Evolutionary conservation across 2,113 vertebrate species (phyloP).

Genomic region (Corvus hawaiiensis): DNA sequence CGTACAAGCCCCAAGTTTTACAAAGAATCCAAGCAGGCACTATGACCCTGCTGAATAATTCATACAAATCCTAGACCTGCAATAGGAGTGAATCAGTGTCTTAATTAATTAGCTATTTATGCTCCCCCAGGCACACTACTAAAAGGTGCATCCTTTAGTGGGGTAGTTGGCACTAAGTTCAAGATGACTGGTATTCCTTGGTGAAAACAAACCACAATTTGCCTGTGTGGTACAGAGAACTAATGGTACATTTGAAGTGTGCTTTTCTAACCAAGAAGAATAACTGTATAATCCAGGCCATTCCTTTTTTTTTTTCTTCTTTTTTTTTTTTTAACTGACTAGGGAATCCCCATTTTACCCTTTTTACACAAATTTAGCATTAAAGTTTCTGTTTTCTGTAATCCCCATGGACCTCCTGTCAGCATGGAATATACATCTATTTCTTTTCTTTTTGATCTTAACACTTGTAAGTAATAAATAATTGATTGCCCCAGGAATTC

Average conservation of each 20-base stretch:
- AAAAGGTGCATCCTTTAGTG: neutral
- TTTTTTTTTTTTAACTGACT: neutral
- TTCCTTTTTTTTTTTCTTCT: neutral
- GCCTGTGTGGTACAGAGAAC: neutral
- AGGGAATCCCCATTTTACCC: slow-evolving; percentile 23
- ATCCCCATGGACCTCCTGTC: slow-evolving; percentile 47
- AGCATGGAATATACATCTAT: slow-evolving; percentile 51
- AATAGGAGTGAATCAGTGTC: neutral
- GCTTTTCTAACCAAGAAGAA: slow-evolving; percentile 9
- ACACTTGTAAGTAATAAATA: slow-evolving; percentile 75
- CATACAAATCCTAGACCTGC: neutral
- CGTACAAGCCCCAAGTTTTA: neutral
- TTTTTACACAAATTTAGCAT: slow-evolving; percentile 61
- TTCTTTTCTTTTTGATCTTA: slow-evolving; percentile 69
- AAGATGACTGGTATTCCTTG: neutral
- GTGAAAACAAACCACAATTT: neutral
- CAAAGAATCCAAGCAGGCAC: neutral
- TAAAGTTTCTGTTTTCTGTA: slow-evolving; percentile 43
- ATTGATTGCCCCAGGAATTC: slow-evolving; percentile 71
- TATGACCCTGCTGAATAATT: neutral
- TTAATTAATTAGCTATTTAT: neutral
- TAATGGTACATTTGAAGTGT: neutral
- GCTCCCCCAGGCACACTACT: neutral
- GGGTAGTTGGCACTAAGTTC: neutral
- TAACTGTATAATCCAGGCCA: neutral